These are phyloP conservation scores for Psittacula cyanocephala DNA, from an alignment of 2,113 vertebrate species.

Conservation along the genomic window DNA sequence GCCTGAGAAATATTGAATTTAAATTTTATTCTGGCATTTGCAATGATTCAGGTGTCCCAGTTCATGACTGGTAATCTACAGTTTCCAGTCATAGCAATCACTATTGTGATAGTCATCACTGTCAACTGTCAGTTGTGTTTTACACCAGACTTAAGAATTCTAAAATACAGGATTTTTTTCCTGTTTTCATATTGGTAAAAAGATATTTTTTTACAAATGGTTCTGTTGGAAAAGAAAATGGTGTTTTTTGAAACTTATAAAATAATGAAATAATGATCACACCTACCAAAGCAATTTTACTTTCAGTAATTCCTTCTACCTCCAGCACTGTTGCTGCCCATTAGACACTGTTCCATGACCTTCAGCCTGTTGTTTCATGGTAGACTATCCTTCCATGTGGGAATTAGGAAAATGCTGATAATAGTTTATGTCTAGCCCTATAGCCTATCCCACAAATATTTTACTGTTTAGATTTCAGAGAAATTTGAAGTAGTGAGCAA, in stretches of 20 bases:
- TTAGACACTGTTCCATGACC: neutral
- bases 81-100: neutral
- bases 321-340: neutral
- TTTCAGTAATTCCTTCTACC: neutral
- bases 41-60: neutral
- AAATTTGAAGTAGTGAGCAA: neutral
- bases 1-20: neutral
- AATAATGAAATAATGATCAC: neutral
- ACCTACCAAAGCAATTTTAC: neutral
- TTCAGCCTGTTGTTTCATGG: neutral
- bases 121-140: neutral
- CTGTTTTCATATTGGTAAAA: neutral
- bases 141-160: neutral
- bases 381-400: neutral
- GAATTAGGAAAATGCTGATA: neutral
- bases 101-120: too few species aligned
- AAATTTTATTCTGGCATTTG: neutral
- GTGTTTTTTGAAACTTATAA: neutral
- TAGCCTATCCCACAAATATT: neutral
- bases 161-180: fast-evolving
- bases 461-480: neutral
- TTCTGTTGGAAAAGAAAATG: neutral
- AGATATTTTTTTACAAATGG: neutral
- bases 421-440: neutral
- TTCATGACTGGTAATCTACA: neutral